phyloP scores from a whole-genome alignment of 1,140 invertebrate genomes.

The Drosophila parvula region DNA sequence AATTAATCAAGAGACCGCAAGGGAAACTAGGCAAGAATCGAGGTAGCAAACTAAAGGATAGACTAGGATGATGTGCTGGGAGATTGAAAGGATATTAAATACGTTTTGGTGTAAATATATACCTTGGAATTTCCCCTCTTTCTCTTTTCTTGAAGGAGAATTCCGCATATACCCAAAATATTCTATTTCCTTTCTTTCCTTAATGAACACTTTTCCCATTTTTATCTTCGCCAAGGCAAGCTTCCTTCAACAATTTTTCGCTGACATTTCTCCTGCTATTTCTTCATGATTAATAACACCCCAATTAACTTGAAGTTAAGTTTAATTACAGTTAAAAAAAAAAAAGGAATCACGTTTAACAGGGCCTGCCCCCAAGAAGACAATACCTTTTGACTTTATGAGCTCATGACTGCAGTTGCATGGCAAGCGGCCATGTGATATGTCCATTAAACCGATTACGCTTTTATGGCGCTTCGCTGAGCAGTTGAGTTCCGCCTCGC shows the following conservation, averaged over 20 bases:
- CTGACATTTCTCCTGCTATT: background rate
- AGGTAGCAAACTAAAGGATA: background rate
- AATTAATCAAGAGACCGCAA: constrained; percentile 40
- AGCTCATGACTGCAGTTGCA: constrained; percentile 38
- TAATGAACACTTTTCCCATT: background rate
- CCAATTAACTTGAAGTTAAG: constrained; percentile 7
- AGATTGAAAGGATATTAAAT: background rate
- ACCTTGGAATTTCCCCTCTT: background rate
- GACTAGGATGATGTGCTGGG: background rate
- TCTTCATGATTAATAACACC: background rate
- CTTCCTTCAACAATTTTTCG: background rate
- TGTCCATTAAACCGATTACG: constrained; percentile 60
- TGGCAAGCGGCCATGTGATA: constrained; percentile 46
- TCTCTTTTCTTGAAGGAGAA: too few species aligned
- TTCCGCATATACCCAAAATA: background rate
- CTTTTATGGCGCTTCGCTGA: constrained; percentile 37
- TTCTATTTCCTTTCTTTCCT: background rate
- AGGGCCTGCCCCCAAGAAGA: background rate
- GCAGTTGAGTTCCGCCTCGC: constrained; percentile 9
- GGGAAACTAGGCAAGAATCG: background rate
- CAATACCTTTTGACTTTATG: constrained; percentile 18
- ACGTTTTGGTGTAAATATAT: too few species aligned
- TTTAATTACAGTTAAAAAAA: background rate
- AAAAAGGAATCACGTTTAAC: background rate
- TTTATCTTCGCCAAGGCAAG: too few species aligned